Evolutionary conservation across 2,113 vertebrate genomes (phyloP).

Genomic region (Crocuta crocuta): DNA sequence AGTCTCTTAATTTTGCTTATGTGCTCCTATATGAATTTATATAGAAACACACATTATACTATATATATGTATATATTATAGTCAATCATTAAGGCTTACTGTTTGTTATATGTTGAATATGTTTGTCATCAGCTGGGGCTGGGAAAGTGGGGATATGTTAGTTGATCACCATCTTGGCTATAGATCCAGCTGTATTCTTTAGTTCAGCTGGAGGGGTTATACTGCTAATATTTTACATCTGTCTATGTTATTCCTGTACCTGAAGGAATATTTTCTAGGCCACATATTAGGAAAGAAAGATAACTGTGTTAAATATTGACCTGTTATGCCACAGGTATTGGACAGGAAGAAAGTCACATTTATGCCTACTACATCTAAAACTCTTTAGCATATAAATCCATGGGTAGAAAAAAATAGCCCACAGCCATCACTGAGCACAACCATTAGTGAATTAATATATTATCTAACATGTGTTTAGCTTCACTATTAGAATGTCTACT

Average conservation of each 20-base stretch:
- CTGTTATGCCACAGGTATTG: background rate
- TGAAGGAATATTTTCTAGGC: background rate
- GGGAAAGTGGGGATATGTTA: background rate
- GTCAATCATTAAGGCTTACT: background rate
- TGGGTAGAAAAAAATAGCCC: background rate
- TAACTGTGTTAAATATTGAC: background rate
- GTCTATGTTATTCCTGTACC: background rate
- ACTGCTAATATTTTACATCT: background rate
- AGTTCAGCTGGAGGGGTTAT: accelerated
- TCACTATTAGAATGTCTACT: background rate
- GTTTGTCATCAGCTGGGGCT: background rate
- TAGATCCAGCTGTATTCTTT: no score
- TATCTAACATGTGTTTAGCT: background rate
- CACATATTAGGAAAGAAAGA: background rate
- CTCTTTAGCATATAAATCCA: background rate
- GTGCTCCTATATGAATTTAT: background rate
- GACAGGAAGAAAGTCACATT: background rate
- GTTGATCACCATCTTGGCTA: background rate
- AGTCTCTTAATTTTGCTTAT: background rate
- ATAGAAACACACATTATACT: background rate
- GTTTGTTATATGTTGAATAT: no score
- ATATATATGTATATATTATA: background rate
- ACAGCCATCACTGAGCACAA: background rate
- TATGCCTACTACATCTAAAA: background rate
- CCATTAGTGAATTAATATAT: background rate